A percentile compares a stretch with the other conserved stretches of the same genome.
Evolutionary conservation across 2,113 vertebrate species (phyloP).

Genomic region (Coptodon rendalli): DNA sequence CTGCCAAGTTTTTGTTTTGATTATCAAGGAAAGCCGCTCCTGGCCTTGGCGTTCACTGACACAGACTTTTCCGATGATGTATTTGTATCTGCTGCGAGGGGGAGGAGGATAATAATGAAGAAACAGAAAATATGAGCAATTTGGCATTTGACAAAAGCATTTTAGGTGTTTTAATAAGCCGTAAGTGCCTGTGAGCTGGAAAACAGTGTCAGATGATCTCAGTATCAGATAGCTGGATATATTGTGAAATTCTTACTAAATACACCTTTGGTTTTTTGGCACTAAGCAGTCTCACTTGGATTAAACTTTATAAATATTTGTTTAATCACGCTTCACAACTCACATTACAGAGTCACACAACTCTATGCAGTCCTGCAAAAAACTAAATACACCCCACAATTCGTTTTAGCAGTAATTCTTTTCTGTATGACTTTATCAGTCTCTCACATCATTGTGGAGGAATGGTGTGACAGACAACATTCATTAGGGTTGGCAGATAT

Average conservation of each 20-base stretch:
- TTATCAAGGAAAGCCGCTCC: slow-evolving; percentile 13
- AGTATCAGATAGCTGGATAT: not conserved
- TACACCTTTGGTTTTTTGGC: not conserved
- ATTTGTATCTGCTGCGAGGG: slow-evolving; percentile 20
- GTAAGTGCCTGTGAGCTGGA: not conserved
- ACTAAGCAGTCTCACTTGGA: not conserved
- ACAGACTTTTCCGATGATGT: slow-evolving; percentile 32
- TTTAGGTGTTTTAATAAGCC: slow-evolving; percentile 27
- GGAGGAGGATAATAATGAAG: slow-evolving; percentile 35
- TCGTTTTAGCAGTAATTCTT: not conserved
- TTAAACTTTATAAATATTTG: not conserved
- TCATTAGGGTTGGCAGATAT: not conserved
- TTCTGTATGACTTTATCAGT: not conserved
- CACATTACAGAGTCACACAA: not conserved
- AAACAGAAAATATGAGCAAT: slow-evolving; percentile 42
- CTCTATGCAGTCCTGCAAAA: not conserved
- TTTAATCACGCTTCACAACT: not conserved
- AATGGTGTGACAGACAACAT: not conserved
- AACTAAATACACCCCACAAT: not conserved
- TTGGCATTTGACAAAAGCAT: slow-evolving; percentile 9
- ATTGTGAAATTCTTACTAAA: not conserved
- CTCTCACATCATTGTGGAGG: not conserved
- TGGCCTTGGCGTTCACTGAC: slow-evolving; percentile 8
- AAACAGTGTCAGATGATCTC: slow-evolving; percentile 9
- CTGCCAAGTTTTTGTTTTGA: slow-evolving; percentile 49